Percentiles rank a stretch among this genome's conserved stretches.
Evolutionary conservation across 2,113 vertebrate genomes (phyloP).

Genomic region (Xiphophorus couchianus): DNA sequence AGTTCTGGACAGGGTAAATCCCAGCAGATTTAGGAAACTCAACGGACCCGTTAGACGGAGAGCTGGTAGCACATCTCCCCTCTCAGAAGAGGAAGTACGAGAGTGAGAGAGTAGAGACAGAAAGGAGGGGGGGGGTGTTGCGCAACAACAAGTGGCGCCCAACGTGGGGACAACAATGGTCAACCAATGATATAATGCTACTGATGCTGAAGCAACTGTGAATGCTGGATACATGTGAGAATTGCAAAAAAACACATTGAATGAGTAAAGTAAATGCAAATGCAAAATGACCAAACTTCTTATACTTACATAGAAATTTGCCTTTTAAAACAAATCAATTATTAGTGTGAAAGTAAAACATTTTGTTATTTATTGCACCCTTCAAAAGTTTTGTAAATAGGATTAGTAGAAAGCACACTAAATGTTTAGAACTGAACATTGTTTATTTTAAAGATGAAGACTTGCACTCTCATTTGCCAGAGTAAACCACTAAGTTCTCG

Average conservation of each 20-base stretch:
- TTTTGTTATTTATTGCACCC: neutral
- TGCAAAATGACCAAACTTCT: neutral
- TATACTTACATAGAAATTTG: neutral
- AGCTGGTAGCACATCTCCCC: too few species aligned
- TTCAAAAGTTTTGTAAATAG: neutral
- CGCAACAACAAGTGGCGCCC: too few species aligned
- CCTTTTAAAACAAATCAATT: neutral
- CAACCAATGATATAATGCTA: neutral
- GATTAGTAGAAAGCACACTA: neutral
- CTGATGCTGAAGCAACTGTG: neutral
- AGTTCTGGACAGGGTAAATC: too few species aligned
- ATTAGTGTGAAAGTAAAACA: neutral
- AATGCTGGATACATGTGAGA: neutral
- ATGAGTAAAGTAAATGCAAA: neutral
- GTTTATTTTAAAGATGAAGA: neutral
- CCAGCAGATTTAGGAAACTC: too few species aligned
- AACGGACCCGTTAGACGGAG: too few species aligned
- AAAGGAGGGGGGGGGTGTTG: too few species aligned
- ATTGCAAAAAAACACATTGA: neutral
- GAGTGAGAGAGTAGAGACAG: too few species aligned
- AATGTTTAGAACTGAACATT: neutral
- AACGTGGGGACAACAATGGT: too few species aligned
- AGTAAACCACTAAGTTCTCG: slow-evolving; percentile 12
- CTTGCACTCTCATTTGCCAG: neutral
- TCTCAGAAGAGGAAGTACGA: too few species aligned